phyloP scores from a whole-genome alignment of 2,797 vertebrate species.

The Sebastes diaconus region DNA sequence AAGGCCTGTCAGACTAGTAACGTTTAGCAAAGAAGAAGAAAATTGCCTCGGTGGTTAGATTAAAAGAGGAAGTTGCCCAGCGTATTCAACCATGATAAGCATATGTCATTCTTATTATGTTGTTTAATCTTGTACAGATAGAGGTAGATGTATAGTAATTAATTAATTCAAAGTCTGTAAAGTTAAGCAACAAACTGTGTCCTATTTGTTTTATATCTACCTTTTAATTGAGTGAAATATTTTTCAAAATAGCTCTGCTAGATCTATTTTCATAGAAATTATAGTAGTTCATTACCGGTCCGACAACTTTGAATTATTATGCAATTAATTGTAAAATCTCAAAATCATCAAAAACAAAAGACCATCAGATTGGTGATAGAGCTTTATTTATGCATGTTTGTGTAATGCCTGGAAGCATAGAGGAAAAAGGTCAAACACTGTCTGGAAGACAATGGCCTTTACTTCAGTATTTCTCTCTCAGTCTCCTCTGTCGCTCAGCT shows the following conservation, averaged over 20 bases:
- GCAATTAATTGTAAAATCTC: not conserved
- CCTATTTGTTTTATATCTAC: not conserved
- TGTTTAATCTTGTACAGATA: not conserved
- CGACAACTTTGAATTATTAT: not conserved
- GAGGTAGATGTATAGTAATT: not conserved
- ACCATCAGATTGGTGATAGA: not conserved
- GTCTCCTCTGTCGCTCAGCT: not conserved
- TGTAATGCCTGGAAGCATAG: constrained; percentile 21
- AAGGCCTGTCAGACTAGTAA: not conserved
- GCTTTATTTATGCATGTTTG: constrained; percentile 30
- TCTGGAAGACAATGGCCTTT: constrained; percentile 51
- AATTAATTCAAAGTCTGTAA: not conserved
- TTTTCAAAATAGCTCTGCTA: not conserved
- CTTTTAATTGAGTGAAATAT: not conserved
- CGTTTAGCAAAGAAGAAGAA: not conserved
- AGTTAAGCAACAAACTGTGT: not conserved
- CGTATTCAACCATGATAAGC: not conserved
- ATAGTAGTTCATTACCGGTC: not conserved
- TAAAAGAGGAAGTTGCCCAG: not conserved
- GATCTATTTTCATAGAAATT: not conserved
- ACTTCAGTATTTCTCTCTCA: constrained; percentile 25
- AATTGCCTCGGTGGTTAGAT: not conserved
- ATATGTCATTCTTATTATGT: not conserved
- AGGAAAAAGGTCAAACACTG: constrained; percentile 64
- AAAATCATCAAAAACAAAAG: not conserved